phyloP scores from a whole-genome alignment of 1,140 invertebrate genomes.

The Drosophila miranda region DNA sequence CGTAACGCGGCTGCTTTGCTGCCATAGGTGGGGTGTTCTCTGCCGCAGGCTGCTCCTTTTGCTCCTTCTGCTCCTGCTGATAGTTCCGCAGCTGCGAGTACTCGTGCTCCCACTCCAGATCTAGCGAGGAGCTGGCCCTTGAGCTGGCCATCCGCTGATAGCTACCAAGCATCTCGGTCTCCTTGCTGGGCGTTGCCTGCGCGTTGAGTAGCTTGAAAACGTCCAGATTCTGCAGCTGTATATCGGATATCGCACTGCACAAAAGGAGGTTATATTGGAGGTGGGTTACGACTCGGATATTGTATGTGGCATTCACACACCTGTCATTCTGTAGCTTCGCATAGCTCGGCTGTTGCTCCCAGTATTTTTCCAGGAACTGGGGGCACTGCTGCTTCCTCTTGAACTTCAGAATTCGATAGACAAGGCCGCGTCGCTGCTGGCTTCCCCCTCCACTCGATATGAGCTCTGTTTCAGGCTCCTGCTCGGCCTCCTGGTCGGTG shows the following conservation, averaged over 20 bases:
- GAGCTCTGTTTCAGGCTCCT: constrained; percentile 65
- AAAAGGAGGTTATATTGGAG: too few relatives aligned
- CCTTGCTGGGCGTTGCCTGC: constrained; percentile 48
- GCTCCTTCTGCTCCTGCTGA: constrained; percentile 45
- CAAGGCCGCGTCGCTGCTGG: constrained; percentile 53
- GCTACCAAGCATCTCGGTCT: constrained; percentile 58
- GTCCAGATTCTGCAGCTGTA: constrained; percentile 75
- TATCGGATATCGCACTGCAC: constrained; percentile 49
- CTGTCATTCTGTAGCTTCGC: constrained; percentile 66
- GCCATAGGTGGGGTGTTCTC: constrained; percentile 25
- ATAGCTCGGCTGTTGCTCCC: constrained; percentile 71
- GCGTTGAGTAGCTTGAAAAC: constrained; percentile 65
- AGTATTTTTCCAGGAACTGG: constrained; percentile 70
- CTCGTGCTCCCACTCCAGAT: constrained; percentile 81
- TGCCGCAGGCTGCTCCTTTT: constrained; percentile 2
- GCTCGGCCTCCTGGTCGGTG: constrained; percentile 5
- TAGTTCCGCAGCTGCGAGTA: constrained; percentile 66
- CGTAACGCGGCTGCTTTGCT: constrained; percentile 30
- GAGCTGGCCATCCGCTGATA: constrained; percentile 57
- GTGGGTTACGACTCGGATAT: neutral
- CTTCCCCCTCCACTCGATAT: constrained; percentile 50
- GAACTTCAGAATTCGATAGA: constrained; percentile 74
- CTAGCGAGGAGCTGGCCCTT: constrained; percentile 73
- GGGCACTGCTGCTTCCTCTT: constrained; percentile 63
- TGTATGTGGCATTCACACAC: constrained; percentile 23